phyloP scores from a whole-genome alignment of 2,797 vertebrate species.

The Anguilla obscura region DNA sequence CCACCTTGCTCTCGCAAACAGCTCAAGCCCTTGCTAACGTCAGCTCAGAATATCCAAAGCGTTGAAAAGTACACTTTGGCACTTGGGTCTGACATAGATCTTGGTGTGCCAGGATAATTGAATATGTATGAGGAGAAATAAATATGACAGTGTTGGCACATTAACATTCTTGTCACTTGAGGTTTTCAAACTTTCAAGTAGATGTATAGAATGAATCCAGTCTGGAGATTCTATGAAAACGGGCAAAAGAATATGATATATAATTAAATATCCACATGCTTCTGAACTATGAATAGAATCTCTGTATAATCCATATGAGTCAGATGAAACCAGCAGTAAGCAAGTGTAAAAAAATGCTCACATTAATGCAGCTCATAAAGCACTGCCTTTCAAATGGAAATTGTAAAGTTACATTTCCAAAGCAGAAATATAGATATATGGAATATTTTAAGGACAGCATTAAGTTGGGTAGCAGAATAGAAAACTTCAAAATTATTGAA shows the following conservation, averaged over 20 bases:
- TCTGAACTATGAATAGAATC: conserved; percentile 71
- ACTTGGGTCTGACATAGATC: conserved; percentile 98
- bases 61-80: conserved; percentile 96
- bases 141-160: conserved; percentile 99
- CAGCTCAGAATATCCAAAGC: conserved; percentile 99
- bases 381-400: conserved; percentile 23
- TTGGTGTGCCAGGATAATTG: conserved; percentile 94
- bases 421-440: background rate
- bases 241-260: conserved; percentile 89
- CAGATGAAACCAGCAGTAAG: conserved; percentile 71
- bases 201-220: conserved; percentile 93
- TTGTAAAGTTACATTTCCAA: background rate
- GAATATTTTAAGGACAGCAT: background rate
- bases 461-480: background rate
- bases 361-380: conserved; percentile 28
- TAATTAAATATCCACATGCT: conserved; percentile 83
- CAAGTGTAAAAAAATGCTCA: conserved; percentile 8
- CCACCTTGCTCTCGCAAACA: background rate
- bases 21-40: conserved; percentile 84
- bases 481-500: background rate
- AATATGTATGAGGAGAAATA: conserved; percentile 98
- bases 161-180: conserved; percentile 99
- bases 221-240: conserved; percentile 90
- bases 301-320: conserved; percentile 69
- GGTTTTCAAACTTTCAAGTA: conserved; percentile 99